These are phyloP conservation scores for Amia ocellicauda DNA, from an alignment of 2,113 vertebrate species.

Conservation along the genomic window DNA sequence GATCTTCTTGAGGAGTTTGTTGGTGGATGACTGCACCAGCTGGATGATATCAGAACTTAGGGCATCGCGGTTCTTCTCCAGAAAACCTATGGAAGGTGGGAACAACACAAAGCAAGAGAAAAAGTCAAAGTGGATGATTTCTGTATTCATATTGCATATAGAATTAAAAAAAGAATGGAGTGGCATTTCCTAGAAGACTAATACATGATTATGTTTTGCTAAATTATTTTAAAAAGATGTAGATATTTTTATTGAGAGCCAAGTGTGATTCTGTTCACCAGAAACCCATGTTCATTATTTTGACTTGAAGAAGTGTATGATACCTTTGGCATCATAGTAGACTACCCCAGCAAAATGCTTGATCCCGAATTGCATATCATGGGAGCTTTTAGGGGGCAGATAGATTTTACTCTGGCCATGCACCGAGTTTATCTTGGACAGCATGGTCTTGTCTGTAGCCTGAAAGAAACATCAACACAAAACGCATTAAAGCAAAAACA, in stretches of 20 bases:
- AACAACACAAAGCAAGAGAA: not conserved
- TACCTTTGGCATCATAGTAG: slow-evolving; percentile 85
- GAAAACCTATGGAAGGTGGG: slow-evolving; percentile 70
- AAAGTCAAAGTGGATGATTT: not conserved
- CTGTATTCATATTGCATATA: not conserved
- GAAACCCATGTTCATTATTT: not conserved
- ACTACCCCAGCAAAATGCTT: slow-evolving; percentile 88
- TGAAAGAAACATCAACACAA: slow-evolving; percentile 38
- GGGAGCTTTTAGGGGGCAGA: slow-evolving; percentile 75
- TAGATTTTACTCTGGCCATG: slow-evolving; percentile 78
- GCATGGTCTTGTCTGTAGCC: slow-evolving; percentile 88
- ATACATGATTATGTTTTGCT: no score
- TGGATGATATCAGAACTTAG: slow-evolving; percentile 78
- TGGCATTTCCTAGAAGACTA: no score
- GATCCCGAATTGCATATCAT: slow-evolving; percentile 84
- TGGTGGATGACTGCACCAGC: slow-evolving; percentile 78
- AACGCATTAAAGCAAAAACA: no score
- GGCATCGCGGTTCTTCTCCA: slow-evolving; percentile 92
- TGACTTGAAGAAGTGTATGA: no score
- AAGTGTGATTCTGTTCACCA: no score
- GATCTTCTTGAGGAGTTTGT: slow-evolving; percentile 78
- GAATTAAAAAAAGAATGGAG: slow-evolving; percentile 7
- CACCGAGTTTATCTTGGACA: slow-evolving; percentile 76
- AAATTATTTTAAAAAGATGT: no score
- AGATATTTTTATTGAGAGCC: no score